A percentile compares a stretch with the other conserved stretches of the same genome.
phyloP scores from a whole-genome alignment of 2,888 invertebrate species.

The Notocelia uddmanniana region DNA sequence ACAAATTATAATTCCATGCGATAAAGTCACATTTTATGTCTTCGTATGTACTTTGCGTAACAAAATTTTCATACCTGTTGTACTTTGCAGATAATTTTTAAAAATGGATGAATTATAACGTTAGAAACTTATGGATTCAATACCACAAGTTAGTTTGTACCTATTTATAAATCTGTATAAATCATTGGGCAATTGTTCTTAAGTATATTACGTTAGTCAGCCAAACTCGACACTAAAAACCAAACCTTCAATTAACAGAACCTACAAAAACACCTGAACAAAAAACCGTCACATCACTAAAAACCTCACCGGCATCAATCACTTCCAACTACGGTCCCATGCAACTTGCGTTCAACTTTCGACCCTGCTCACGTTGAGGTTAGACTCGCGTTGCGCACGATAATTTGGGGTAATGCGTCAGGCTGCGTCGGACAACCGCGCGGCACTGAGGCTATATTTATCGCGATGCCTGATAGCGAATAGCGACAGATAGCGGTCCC shows the following conservation, averaged over 20 bases:
- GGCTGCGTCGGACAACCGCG: constrained; percentile 21
- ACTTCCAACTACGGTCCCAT: constrained; percentile 5
- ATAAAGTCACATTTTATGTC: neutral
- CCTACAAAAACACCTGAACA: constrained; percentile 1
- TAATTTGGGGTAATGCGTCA: constrained; percentile 16
- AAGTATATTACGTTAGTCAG: no score
- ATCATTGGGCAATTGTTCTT: neutral
- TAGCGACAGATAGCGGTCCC: constrained; percentile 32
- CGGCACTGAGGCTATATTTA: constrained; percentile 34
- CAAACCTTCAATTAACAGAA: constrained; percentile 7
- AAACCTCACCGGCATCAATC: constrained; percentile 30
- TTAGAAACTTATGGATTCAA: neutral
- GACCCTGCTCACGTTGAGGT: constrained; percentile 7
- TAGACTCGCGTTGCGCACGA: neutral
- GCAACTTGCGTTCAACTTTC: constrained; percentile 14
- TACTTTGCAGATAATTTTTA: neutral
- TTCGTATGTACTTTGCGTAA: neutral
- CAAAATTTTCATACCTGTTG: neutral
- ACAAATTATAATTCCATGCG: neutral
- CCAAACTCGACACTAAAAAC: neutral
- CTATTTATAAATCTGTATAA: neutral
- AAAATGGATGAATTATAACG: neutral
- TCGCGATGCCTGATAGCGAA: constrained; percentile 35
- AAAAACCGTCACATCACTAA: constrained; percentile 25
- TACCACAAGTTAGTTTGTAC: neutral